Evolutionary conservation across 1,140 invertebrate species (phyloP).

Genomic region (Acromyrmex heyeri): DNA sequence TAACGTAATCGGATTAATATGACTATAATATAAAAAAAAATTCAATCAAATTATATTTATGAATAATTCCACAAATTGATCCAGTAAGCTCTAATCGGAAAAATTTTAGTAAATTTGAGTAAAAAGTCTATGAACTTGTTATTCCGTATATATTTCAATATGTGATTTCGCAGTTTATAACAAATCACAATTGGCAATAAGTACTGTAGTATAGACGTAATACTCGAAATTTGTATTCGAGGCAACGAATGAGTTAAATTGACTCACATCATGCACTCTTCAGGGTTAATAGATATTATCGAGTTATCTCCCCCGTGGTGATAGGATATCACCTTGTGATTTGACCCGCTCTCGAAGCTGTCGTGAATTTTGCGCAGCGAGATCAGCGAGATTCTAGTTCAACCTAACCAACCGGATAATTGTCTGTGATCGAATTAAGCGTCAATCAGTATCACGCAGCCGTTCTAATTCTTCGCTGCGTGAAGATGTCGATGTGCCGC

Average conservation of each 20-base stretch:
- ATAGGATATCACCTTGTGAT: conserved; percentile 49
- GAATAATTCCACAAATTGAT: neutral
- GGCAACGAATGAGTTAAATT: conserved; percentile 2
- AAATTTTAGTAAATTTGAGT: neutral
- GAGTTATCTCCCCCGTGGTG: conserved; percentile 37
- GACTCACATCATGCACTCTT: conserved; percentile 21
- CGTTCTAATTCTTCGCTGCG: conserved; percentile 41
- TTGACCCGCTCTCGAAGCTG: conserved; percentile 34
- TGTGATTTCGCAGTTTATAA: neutral
- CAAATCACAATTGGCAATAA: neutral
- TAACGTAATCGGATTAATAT: neutral
- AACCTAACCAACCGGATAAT: conserved; percentile 34
- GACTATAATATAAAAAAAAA: neutral
- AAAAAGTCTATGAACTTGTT: neutral
- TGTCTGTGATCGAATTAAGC: conserved; percentile 41
- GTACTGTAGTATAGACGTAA: neutral
- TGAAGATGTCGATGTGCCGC: conserved; percentile 29
- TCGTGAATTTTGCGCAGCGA: conserved; percentile 47
- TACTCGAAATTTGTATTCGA: conserved; percentile 23
- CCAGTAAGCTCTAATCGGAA: neutral
- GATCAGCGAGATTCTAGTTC: conserved; percentile 4
- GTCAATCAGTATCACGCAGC: conserved; percentile 42
- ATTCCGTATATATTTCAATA: neutral
- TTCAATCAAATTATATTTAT: neutral
- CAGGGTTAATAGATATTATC: conserved; percentile 61